Evolutionary conservation across 2,797 vertebrate species (phyloP), one percentile per base, ranked within the genome.

Genomic region (Cirrhinus molitorella): DNA sequence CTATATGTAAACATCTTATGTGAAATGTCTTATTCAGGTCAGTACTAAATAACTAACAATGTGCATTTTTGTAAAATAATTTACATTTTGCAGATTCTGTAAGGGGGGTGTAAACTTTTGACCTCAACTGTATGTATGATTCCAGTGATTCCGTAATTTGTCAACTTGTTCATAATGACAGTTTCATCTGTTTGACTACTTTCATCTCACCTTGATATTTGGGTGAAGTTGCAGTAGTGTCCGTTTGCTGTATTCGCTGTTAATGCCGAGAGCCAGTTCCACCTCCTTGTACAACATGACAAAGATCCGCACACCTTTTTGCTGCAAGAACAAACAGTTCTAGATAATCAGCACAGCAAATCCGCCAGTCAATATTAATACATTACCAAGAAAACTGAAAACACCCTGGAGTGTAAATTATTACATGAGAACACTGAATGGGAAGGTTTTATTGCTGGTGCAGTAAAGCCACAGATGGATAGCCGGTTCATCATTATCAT

Each of bases 241-340:
- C 70, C 95, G 90, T 92, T 99, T 99, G 94, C 96, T 99, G 87
- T 99, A 99, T 51, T 95, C 97, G 0, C 98, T 99, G 91, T 99
- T 99, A 92, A 99, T 99, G 7, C 98, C 98, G 5, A 99, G 94
- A 17, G 98, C 97, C 3, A 99, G 91, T 90, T 99, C 98, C 87
- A 99, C 97, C 88, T 99, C 98, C 88, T 99, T 99, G 90, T 99
- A 99, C 31, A 99, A 94, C 95, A 99, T 97, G 70, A 99, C 93
- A 79, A 97, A 99, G 85, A 99, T 93, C 43, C 91, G 95, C 85
- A 99, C 97, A 0, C 98, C 98, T 92, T 98, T 96, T 97, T 97
- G 96, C 98, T 99, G 85, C n/a, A 83, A 75, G 66, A 47, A 66
- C 66, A 78, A 49, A 23, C 16, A 70, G 73, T 47, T 16, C 45